phyloP scores from a whole-genome alignment of 2,888 invertebrate genomes.

The Ormyrus nitidulus region DNA sequence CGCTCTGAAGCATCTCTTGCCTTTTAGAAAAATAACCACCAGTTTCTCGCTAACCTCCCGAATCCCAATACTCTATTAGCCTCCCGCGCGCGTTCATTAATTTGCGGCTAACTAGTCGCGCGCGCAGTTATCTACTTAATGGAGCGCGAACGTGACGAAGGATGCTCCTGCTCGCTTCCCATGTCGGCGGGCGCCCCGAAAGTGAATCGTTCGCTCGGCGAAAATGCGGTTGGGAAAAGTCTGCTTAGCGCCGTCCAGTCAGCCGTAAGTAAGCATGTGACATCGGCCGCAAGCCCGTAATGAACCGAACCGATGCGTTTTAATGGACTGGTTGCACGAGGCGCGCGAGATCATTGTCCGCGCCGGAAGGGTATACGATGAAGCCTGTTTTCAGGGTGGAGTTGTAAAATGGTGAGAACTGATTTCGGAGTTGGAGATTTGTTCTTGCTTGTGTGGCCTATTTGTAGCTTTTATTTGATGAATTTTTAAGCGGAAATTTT shows the following conservation, averaged over 20 bases:
- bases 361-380: background rate
- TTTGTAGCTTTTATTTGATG: no score
- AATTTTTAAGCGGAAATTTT: no score
- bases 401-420: no score
- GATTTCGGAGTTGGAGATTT: no score
- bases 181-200: slow-evolving; percentile 65
- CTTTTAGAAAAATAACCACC: no score
- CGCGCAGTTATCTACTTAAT: slow-evolving; percentile 66
- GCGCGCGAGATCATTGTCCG: background rate
- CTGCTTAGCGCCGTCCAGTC: background rate
- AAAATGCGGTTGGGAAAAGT: slow-evolving; percentile 49
- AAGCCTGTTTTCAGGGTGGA: no score
- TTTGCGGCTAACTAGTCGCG: background rate
- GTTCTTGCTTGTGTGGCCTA: no score
- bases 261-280: slow-evolving; percentile 2
- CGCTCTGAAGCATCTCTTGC: no score
- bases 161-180: slow-evolving; percentile 70
- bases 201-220: slow-evolving; percentile 54
- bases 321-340: background rate
- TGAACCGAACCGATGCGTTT: background rate
- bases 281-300: background rate
- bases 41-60: no score
- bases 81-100: slow-evolving; percentile 27
- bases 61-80: no score
- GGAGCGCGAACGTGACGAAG: slow-evolving; percentile 63